These are phyloP conservation scores for Apis cerana DNA, from an alignment of 1,140 invertebrate species.

Conservation along the genomic window DNA sequence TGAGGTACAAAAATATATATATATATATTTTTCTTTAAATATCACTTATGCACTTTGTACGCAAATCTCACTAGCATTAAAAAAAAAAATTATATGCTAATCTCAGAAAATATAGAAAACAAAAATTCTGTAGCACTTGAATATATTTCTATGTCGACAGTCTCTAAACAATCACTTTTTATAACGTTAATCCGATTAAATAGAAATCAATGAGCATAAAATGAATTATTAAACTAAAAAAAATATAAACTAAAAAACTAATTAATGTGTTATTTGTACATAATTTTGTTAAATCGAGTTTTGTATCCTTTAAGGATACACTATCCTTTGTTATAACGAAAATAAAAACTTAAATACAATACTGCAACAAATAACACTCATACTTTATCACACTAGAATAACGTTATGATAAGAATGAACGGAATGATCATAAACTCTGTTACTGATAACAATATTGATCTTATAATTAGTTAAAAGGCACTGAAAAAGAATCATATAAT, in stretches of 20 bases:
- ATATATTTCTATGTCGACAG: slow-evolving; percentile 35
- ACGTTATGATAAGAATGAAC: slow-evolving; percentile 34
- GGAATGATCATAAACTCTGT: slow-evolving; percentile 39
- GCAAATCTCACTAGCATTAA: slow-evolving; percentile 12
- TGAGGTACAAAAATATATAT: slow-evolving; percentile 54
- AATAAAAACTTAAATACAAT: slow-evolving; percentile 51
- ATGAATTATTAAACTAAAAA: slow-evolving; percentile 53
- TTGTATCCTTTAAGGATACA: background rate
- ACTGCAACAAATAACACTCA: slow-evolving; percentile 63
- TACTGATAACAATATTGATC: slow-evolving; percentile 44
- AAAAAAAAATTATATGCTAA: slow-evolving; percentile 24
- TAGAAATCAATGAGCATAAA: slow-evolving; percentile 60
- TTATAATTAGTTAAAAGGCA: slow-evolving; percentile 49
- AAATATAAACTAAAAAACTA: slow-evolving; percentile 46
- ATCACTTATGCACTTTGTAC: slow-evolving; percentile 18
- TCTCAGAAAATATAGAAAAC: slow-evolving; percentile 29
- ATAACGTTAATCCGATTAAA: slow-evolving; percentile 46
- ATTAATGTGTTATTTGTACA: slow-evolving; percentile 65
- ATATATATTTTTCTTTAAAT: slow-evolving; percentile 19
- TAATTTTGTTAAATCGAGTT: slow-evolving; percentile 28
- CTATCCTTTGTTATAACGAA: slow-evolving; percentile 24
- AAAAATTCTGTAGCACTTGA: slow-evolving; percentile 7
- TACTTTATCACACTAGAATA: slow-evolving; percentile 50
- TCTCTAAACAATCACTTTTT: slow-evolving; percentile 48
- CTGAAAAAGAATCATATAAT: background rate